A percentile compares a stretch with the other conserved stretches of the same genome.
Evolutionary conservation across 2,113 vertebrate species (phyloP).

Genomic region (Cyprinus carpio): DNA sequence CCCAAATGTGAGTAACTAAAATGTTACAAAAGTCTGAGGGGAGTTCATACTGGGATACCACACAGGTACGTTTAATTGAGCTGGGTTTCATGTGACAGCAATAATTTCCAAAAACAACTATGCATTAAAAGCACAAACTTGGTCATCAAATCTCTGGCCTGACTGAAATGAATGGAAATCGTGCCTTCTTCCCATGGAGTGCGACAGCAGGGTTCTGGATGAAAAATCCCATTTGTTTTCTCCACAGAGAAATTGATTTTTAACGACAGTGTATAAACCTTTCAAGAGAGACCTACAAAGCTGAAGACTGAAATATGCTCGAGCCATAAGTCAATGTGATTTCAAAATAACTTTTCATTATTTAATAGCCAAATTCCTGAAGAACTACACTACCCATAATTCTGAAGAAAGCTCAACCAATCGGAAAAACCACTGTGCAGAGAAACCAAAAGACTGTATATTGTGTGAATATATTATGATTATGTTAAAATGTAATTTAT

Average conservation of each 20-base stretch:
- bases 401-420: background rate
- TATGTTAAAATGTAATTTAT: no score
- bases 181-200: constrained; percentile 23
- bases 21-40: constrained; percentile 4
- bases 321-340: background rate
- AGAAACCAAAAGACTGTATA: no score
- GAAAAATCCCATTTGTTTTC: background rate
- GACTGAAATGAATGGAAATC: background rate
- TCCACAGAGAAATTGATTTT: background rate
- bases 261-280: background rate
- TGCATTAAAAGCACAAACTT: background rate
- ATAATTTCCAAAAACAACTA: constrained; percentile 8
- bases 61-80: constrained; percentile 24
- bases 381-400: background rate
- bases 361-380: background rate
- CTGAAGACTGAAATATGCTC: background rate
- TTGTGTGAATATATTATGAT: no score
- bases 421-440: background rate
- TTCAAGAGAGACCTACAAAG: background rate
- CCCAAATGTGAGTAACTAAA: background rate
- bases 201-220: background rate
- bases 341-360: background rate
- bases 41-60: constrained; percentile 16
- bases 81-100: background rate
- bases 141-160: background rate